Conservation (phyloP, 2,888 invertebrate species). For the Ochropacha duplaris region DNA sequence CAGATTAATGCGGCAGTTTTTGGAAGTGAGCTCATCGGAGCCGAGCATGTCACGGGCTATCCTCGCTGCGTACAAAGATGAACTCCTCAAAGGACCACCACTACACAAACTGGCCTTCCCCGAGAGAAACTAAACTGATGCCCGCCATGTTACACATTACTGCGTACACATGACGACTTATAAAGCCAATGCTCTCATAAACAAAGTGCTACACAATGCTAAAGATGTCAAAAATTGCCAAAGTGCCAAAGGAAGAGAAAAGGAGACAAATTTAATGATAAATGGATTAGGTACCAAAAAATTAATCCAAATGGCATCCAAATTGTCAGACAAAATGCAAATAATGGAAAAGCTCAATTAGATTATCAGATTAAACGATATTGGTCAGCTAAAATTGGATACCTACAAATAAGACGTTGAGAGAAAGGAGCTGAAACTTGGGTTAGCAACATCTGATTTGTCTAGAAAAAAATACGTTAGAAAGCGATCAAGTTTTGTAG, state of each 20-base stretch:
- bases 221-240: background rate
- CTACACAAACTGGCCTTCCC: constrained; percentile 60
- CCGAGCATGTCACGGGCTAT: constrained; percentile 74
- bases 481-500: background rate
- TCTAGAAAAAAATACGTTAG: background rate
- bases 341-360: background rate
- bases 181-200: no score
- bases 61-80: constrained; percentile 77
- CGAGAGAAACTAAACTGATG: constrained; percentile 57
- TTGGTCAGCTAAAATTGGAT: no score
- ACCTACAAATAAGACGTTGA: background rate
- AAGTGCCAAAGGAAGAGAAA: background rate
- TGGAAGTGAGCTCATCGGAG: constrained; percentile 74
- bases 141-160: constrained; percentile 7
- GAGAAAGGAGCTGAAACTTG: background rate
- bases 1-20: constrained; percentile 78
- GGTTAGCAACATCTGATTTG: background rate
- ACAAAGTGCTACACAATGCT: background rate
- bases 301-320: no score
- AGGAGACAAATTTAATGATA: no score
- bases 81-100: constrained; percentile 67
- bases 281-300: no score
- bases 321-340: background rate
- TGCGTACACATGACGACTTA: constrained; percentile 14
- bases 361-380: background rate